Conservation (phyloP, 2,113 vertebrate species). For the Climacteris rufus region DNA sequence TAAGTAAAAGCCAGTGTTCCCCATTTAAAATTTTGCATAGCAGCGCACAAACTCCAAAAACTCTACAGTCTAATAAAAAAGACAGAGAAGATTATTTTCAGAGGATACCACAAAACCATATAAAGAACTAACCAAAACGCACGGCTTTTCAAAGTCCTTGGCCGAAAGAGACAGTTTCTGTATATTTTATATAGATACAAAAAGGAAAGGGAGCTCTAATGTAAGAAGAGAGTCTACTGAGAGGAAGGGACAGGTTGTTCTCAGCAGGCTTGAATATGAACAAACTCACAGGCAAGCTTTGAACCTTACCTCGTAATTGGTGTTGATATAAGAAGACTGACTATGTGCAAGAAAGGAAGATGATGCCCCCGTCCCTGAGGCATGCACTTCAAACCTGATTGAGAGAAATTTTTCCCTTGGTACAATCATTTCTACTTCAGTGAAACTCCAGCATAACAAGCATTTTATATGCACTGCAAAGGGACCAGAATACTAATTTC, state of each 20-base stretch:
- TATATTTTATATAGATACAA: neutral
- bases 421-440: constrained; percentile 33
- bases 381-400: constrained; percentile 37
- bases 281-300: constrained; percentile 15
- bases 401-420: constrained; percentile 29
- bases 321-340: constrained; percentile 39
- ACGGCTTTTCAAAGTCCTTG: neutral
- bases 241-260: neutral
- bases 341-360: constrained; percentile 23
- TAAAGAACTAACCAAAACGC: neutral
- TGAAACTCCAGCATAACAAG: neutral
- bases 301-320: constrained; percentile 2
- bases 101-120: neutral
- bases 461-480: constrained; percentile 13
- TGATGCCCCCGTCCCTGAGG: neutral
- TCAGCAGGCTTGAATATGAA: constrained; percentile 11
- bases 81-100: neutral
- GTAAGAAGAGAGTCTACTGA: neutral
- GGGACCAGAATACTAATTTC: constrained; percentile 43
- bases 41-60: neutral
- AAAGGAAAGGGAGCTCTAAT: neutral
- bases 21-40: neutral
- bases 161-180: neutral
- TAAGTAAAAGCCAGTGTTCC: neutral
- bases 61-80: neutral